Evolutionary conservation across 2,888 invertebrate species (phyloP).

Genomic region (Tethea ocularis): DNA sequence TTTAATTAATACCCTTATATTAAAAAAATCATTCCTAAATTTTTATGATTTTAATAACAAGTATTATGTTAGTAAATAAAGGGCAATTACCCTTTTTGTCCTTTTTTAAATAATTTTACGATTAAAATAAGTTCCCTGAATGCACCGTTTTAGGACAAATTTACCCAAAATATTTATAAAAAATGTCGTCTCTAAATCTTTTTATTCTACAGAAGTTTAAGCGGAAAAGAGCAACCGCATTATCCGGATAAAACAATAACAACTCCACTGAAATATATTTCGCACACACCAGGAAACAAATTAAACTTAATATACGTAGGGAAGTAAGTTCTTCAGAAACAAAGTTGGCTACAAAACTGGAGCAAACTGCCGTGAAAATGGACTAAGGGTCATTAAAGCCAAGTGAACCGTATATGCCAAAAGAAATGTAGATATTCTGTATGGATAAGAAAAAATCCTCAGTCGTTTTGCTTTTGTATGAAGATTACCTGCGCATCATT

Average conservation of each 20-base stretch:
- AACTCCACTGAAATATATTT: not conserved
- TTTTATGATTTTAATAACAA: too few relatives aligned
- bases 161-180: too few relatives aligned
- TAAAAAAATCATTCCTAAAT: too few relatives aligned
- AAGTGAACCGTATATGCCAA: constrained; percentile 36
- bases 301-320: constrained; percentile 21
- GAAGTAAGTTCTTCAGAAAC: constrained; percentile 32
- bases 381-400: constrained; percentile 39
- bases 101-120: too few relatives aligned
- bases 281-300: constrained; percentile 12
- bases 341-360: constrained; percentile 34
- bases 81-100: too few relatives aligned
- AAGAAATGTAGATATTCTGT: not conserved
- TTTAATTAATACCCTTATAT: not conserved
- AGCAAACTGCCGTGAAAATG: constrained; percentile 46
- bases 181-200: too few relatives aligned
- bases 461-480: not conserved
- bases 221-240: not conserved
- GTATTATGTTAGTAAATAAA: too few relatives aligned
- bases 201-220: too few relatives aligned
- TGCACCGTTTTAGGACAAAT: too few relatives aligned
- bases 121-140: too few relatives aligned
- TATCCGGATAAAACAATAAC: not conserved
- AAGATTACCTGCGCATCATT: not conserved
- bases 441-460: not conserved